Conservation (phyloP, 2,888 invertebrate species). For the Chrysopilus asiliformis region DNA sequence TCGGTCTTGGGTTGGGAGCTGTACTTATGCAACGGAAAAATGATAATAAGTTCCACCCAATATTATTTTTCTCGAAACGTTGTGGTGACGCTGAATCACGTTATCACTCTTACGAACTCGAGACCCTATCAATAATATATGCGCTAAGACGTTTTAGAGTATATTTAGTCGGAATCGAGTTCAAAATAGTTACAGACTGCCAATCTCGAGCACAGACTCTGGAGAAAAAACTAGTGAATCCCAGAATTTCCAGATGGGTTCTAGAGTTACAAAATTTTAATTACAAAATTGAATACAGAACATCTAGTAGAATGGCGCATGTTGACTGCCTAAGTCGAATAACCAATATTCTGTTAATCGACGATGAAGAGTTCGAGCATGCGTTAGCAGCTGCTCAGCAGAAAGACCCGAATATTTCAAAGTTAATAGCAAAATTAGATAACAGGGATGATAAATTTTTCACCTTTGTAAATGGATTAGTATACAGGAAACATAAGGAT, state of each 20-base stretch:
- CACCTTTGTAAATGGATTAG: conserved; percentile 10
- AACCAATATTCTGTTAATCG: neutral
- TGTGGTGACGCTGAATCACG: conserved; percentile 18
- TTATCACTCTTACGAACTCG: conserved; percentile 23
- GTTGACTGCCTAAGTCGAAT: conserved; percentile 21
- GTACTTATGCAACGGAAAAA: conserved; percentile 16
- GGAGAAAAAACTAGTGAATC: conserved; percentile 16
- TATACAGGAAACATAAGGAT: neutral
- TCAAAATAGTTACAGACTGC: conserved; percentile 23
- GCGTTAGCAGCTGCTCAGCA: neutral
- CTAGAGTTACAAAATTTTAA: conserved; percentile 15
- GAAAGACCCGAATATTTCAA: neutral
- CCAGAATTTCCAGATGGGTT: conserved; percentile 17
- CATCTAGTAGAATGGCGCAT: conserved; percentile 19
- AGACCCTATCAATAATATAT: conserved; percentile 20
- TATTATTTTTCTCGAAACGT: conserved; percentile 21
- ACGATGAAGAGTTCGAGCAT: neutral
- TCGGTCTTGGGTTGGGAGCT: too few species aligned
- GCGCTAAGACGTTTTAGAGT: conserved; percentile 18
- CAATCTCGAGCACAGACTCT: conserved; percentile 16
- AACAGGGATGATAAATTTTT: conserved; percentile 8
- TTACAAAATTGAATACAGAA: conserved; percentile 16
- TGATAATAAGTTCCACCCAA: conserved; percentile 19
- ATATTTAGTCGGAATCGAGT: conserved; percentile 18
- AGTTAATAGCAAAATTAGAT: conserved; percentile 8